These are phyloP conservation scores for Watsonalla binaria DNA, from an alignment of 2,888 invertebrate species.

Conservation along the genomic window DNA sequence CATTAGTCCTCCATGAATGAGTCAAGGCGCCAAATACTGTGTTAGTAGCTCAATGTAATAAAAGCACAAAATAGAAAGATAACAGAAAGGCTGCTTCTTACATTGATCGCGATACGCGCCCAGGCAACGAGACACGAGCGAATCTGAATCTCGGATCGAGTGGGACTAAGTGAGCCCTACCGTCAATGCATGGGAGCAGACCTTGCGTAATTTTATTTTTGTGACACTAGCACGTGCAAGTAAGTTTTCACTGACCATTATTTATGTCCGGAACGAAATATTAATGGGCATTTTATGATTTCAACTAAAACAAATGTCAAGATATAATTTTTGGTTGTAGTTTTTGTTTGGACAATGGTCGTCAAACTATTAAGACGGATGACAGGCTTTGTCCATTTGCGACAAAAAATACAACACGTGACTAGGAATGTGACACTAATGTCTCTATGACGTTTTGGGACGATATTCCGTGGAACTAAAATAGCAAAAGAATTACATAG, in stretches of 20 bases:
- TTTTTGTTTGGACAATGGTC: constrained; percentile 41
- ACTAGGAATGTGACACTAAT: constrained; percentile 56
- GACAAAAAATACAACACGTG: constrained; percentile 59
- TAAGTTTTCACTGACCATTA: constrained; percentile 20
- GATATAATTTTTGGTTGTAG: neutral
- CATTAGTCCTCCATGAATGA: neutral
- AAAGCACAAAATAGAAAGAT: neutral
- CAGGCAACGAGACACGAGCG: too few species aligned
- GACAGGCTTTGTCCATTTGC: constrained; percentile 43
- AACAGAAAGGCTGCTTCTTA: too few species aligned
- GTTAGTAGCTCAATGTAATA: neutral
- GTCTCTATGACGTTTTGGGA: constrained; percentile 36
- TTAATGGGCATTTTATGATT: constrained; percentile 26
- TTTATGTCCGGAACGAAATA: constrained; percentile 18
- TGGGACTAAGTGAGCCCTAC: too few species aligned
- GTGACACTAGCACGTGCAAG: constrained; percentile 43
- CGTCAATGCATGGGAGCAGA: too few species aligned
- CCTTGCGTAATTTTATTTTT: too few species aligned
- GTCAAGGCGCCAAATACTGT: neutral
- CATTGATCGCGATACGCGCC: too few species aligned
- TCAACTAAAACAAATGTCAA: constrained; percentile 19
- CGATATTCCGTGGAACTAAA: constrained; percentile 13
- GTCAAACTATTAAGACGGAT: constrained; percentile 65
- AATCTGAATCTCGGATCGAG: too few species aligned
- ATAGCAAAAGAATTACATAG: constrained; percentile 5